Evolutionary conservation across 2,113 vertebrate genomes (phyloP), one percentile per base, ranked within the genome.

Genomic region (Pseudorasbora parva): DNA sequence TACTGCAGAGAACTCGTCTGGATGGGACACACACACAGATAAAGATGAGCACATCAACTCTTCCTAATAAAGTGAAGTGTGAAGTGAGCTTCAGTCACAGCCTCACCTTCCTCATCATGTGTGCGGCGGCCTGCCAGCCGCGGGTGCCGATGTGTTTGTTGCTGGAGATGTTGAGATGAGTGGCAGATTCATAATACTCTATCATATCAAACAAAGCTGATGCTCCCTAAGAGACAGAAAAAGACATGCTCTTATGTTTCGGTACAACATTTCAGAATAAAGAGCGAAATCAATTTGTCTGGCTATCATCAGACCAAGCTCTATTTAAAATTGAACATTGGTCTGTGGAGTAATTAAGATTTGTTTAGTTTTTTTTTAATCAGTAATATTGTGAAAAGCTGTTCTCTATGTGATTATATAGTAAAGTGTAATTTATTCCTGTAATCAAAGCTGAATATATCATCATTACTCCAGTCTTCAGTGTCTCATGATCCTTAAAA

Each of bases 151-250:
- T 97, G 96, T 98, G 97, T 89, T 97, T 98, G 93, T 99, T 99
- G 87, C 93, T 96, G 87, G 97, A 97, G 92, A 99, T 98, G 92
- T 98, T 98, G 91, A 99, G 97, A 91, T 98, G 97, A 0, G 96
- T 98, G 57, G 97, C 97, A 0, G 97, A 98, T 90, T 99, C 97
- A 0, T 99, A 99, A 84, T 98, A 99, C 79, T 99, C 97, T 0
- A 99, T 98, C 97, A 98, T 99, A 88, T 99, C 97, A 0, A 99
- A 98, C 1, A 99, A 90, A 1, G 97, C 96, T 0, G 97, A 98
- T 1, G 97, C 96, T 0, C 97, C 97, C 97, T 98, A 78, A 51
- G 33, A 82, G 41, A 60, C 21, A 76, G 10, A 43, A 2, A 66
- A 7, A 76, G 14, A 30, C 4, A 54, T 7, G 0, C 23, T 49